Percentiles rank a stretch among this genome's conserved stretches.
Evolutionary conservation across 2,113 vertebrate genomes (phyloP).

Genomic region (Hymenochirus boettgeri): DNA sequence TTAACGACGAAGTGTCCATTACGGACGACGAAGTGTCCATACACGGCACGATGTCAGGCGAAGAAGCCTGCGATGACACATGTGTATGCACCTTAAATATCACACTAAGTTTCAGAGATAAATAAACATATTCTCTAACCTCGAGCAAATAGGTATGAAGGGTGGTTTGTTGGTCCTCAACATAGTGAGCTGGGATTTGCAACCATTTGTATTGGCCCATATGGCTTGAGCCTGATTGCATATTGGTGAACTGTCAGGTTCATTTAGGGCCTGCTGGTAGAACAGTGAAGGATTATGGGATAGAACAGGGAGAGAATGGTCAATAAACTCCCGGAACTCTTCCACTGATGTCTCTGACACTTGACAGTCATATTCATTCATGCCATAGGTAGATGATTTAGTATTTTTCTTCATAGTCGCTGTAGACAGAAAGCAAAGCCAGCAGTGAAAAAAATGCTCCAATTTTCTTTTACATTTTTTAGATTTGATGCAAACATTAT

Average conservation of each 20-base stretch:
- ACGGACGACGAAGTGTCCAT: conserved; percentile 41
- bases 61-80: no score
- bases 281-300: conserved; percentile 69
- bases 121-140: neutral
- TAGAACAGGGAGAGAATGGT: conserved; percentile 59
- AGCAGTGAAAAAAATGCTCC: no score
- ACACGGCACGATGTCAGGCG: conserved; percentile 18
- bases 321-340: conserved; percentile 64
- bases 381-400: no score
- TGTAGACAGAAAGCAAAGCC: no score
- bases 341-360: conserved; percentile 13
- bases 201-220: conserved; percentile 34
- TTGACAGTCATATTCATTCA: conserved; percentile 17
- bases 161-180: conserved; percentile 64
- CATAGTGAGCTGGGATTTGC: conserved; percentile 41
- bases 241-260: conserved; percentile 53
- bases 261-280: conserved; percentile 74
- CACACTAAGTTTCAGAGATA: no score
- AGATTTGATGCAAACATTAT: no score
- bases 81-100: no score
- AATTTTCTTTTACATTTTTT: no score
- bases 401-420: no score
- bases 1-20: no score
- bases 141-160: conserved; percentile 6
- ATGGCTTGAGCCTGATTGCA: conserved; percentile 62